phyloP scores from a whole-genome alignment of 2,888 invertebrate genomes.

The Chaetogeoica ovagalla region DNA sequence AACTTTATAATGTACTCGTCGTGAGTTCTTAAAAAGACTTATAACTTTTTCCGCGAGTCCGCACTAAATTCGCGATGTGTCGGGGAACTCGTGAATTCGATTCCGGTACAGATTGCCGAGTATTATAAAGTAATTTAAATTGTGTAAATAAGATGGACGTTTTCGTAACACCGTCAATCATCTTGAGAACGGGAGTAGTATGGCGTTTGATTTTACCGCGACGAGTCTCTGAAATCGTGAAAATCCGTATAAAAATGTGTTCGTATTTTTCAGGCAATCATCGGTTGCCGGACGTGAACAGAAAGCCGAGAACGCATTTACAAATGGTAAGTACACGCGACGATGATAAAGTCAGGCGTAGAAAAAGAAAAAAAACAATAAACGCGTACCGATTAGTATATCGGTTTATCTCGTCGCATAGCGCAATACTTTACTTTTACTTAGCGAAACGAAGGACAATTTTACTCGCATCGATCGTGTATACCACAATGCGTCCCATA shows the following conservation, averaged over 20 bases:
- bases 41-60: conserved; percentile 9
- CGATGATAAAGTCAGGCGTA: not conserved
- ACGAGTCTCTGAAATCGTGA: not conserved
- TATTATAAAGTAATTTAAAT: too few relatives aligned
- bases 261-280: conserved; percentile 66
- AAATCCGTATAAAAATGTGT: conserved; percentile 17
- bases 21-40: too few relatives aligned
- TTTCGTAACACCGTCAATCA: too few relatives aligned
- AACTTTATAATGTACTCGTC: too few relatives aligned
- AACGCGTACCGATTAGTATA: too few relatives aligned
- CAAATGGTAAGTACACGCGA: conserved; percentile 80
- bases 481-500: too few relatives aligned
- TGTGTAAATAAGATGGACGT: too few relatives aligned
- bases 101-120: not conserved
- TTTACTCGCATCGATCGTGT: too few relatives aligned
- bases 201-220: conserved; percentile 31
- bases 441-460: too few relatives aligned
- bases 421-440: too few relatives aligned
- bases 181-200: not conserved
- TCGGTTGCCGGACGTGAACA: conserved; percentile 76
- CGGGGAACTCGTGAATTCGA: conserved; percentile 27
- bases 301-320: conserved; percentile 84
- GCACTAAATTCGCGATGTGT: not conserved
- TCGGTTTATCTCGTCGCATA: too few relatives aligned
- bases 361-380: too few relatives aligned